Percentiles rank a stretch among this genome's conserved stretches.
Evolutionary conservation across 2,888 invertebrate genomes (phyloP).

Genomic region (Sphinx pinastri): DNA sequence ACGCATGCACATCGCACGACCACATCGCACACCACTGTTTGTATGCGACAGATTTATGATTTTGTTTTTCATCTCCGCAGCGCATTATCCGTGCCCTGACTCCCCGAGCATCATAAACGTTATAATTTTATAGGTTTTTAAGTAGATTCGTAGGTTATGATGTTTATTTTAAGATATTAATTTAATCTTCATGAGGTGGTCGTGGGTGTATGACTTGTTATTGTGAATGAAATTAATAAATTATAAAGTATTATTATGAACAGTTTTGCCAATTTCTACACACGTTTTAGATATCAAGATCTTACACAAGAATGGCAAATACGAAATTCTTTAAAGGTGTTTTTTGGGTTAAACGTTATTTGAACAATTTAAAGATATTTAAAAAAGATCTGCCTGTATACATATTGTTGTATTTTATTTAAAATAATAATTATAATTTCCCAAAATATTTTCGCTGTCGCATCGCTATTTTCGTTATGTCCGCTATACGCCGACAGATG

Average conservation of each 20-base stretch:
- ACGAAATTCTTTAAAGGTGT: no score
- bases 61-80: constrained; percentile 23
- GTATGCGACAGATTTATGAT: constrained; percentile 30
- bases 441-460: no score
- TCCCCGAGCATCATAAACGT: constrained; percentile 13
- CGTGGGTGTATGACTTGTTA: background rate
- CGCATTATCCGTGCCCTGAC: constrained; percentile 9
- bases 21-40: constrained; percentile 24
- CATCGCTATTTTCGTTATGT: background rate
- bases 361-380: no score
- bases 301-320: no score
- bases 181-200: constrained; percentile 13
- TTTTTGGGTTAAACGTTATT: no score
- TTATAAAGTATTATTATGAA: no score
- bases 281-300: no score
- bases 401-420: background rate
- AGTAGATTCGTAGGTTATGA: constrained; percentile 14
- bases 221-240: background rate
- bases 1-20: constrained; percentile 3
- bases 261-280: no score
- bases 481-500: constrained; percentile 54
- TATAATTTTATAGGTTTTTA: constrained; percentile 23
- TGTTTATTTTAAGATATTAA: constrained; percentile 5
- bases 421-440: background rate
- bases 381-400: no score